A percentile compares a stretch with the other conserved stretches of the same genome.
Evolutionary conservation across 2,888 invertebrate genomes (phyloP).

Genomic region (Corythucha ciliata): DNA sequence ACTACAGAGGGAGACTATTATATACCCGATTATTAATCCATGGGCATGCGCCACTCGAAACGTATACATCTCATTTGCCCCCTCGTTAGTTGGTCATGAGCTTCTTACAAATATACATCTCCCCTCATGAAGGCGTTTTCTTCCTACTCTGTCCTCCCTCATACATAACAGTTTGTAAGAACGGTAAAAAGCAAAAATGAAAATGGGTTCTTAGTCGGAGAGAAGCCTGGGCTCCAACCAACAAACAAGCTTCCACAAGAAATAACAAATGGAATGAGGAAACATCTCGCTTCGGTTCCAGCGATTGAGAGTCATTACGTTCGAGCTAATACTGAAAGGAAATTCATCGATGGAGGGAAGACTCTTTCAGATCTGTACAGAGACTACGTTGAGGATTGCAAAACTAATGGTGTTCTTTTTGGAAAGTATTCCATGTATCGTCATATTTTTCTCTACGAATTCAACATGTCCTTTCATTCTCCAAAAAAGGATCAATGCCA

Average conservation of each 20-base stretch:
- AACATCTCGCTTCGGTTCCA: conserved; percentile 37
- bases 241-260: conserved; percentile 27
- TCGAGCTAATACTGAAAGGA: conserved; percentile 34
- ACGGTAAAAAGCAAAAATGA: neutral
- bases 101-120: too few species aligned
- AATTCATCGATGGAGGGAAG: conserved; percentile 37
- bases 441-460: conserved; percentile 34
- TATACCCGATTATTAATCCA: too few species aligned
- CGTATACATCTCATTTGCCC: too few species aligned
- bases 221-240: neutral
- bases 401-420: conserved; percentile 32
- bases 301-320: conserved; percentile 37
- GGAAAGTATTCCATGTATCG: conserved; percentile 36
- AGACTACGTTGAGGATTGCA: conserved; percentile 27
- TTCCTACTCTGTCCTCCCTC: too few species aligned
- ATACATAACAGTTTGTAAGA: neutral
- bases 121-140: too few species aligned
- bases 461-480: conserved; percentile 17
- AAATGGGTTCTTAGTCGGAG: neutral
- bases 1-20: too few species aligned
- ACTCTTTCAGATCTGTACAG: conserved; percentile 35
- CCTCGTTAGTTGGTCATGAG: too few species aligned
- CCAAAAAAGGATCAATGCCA: conserved; percentile 38
- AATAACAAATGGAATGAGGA: conserved; percentile 33
- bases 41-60: too few species aligned